Conservation (phyloP, 1,140 invertebrate species). For the Trichogramma pretiosum region DNA sequence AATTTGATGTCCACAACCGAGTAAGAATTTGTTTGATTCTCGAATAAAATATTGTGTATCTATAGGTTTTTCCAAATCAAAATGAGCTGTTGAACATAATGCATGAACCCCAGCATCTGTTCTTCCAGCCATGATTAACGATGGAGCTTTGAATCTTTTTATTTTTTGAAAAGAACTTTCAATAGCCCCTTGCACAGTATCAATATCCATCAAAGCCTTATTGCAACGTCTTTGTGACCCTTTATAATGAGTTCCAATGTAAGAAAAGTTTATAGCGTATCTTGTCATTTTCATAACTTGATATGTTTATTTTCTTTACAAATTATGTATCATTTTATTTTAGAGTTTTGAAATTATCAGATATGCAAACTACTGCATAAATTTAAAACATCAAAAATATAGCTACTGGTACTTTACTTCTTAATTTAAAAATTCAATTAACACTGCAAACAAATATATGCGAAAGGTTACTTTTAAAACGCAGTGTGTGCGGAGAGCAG, state of each 20-base stretch:
- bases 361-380: too few relatives aligned
- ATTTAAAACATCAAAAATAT: too few relatives aligned
- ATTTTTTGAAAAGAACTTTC: constrained; percentile 46
- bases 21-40: too few relatives aligned
- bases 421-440: too few relatives aligned
- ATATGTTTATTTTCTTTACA: too few relatives aligned
- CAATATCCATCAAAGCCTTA: constrained; percentile 39
- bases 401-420: too few relatives aligned
- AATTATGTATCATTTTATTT: too few relatives aligned
- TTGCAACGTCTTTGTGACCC: constrained; percentile 47
- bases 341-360: too few relatives aligned
- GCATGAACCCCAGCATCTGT: constrained; percentile 69
- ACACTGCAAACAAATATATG: too few relatives aligned
- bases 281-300: constrained; percentile 11
- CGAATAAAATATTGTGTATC: too few relatives aligned
- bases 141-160: constrained; percentile 24
- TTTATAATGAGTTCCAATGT: constrained; percentile 38
- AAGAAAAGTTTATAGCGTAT: constrained; percentile 25
- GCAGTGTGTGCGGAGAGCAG: too few relatives aligned
- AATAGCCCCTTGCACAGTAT: constrained; percentile 56
- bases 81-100: constrained; percentile 52
- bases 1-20: constrained; percentile 41
- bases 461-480: too few relatives aligned
- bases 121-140: constrained; percentile 37
- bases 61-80: constrained; percentile 50